Evolutionary conservation across 1,140 invertebrate species (phyloP), one percentile per base, ranked within the genome.

Genomic region (Camponotus pennsylvanicus): DNA sequence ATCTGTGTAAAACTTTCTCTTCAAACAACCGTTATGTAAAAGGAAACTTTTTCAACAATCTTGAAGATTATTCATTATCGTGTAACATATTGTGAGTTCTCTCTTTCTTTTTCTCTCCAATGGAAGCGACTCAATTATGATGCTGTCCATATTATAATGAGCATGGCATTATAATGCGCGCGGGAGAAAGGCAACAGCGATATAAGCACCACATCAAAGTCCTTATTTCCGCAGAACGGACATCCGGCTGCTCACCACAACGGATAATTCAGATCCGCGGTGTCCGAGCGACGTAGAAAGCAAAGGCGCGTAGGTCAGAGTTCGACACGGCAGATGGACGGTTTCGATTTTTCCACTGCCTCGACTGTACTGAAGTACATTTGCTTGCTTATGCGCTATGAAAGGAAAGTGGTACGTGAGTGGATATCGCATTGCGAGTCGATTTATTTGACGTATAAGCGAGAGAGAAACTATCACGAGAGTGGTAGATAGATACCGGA

Each of bases 241-340:
- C 79, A 73, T 83, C 79, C 79, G 79, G 69, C 27, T 83, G 71
- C 32, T 83, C 11, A 61, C 55, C 67, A 18, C 69, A 83, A 61
- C 69, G 55, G 73, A 83, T 83, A 83, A 83, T 73, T 73, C 32
- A 73, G 52, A 57, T 45, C 32, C 55, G 55, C 69, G 45, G 67
- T 57, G 37, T 67, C 52, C 37, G 37, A 49, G 69, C n/a, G 42
- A 49, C 8, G 69, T 83, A 75, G 79, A 83, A 83, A 83, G 79
- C 55, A 55, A 40, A 83, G 79, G 55, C 69, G 79, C 55, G 55
- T 73, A 83, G 79, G 79, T 83, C 57, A 75, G 21, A 75, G 79
- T 83, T 83, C 79, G 79, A 83, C 49, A 73, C 32, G 40, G 45
- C 73, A 64, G 73, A 78, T 79, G 71, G 82, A 77, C 59, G 42